phyloP scores from a whole-genome alignment of 2,888 invertebrate species.

The Formica aserva region DNA sequence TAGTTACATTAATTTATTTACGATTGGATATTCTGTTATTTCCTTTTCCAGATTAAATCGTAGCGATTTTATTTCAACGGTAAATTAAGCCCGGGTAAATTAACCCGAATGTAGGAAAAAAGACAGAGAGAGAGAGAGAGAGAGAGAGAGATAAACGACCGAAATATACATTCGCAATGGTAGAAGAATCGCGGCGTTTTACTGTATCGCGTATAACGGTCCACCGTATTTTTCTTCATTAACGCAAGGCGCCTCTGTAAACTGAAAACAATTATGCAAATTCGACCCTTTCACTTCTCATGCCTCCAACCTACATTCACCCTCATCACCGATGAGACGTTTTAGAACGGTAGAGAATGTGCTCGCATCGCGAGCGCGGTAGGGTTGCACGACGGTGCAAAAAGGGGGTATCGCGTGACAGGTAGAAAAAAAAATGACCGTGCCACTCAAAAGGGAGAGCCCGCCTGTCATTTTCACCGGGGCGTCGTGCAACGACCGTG shows the following conservation, averaged over 20 bases:
- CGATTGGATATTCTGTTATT: neutral
- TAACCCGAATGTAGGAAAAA: neutral
- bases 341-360: constrained; percentile 34
- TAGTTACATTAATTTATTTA: constrained; percentile 5
- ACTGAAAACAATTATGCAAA: constrained; percentile 83
- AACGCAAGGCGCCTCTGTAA: constrained; percentile 74
- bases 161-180: constrained; percentile 2
- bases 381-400: constrained; percentile 22
- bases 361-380: constrained; percentile 17
- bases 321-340: constrained; percentile 45
- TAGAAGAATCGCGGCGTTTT: constrained; percentile 50
- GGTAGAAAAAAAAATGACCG: constrained; percentile 38
- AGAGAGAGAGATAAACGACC: neutral
- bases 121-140: neutral
- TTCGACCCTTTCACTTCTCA: constrained; percentile 65
- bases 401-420: constrained; percentile 29
- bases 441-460: constrained; percentile 47
- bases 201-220: constrained; percentile 63
- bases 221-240: constrained; percentile 81
- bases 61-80: neutral
- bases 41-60: neutral
- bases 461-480: constrained; percentile 52
- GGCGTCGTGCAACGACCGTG: constrained; percentile 40
- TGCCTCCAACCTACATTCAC: constrained; percentile 7
- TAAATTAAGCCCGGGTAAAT: constrained; percentile 29